Conservation (phyloP, 2,888 invertebrate genomes). For the Polia nebulosa region DNA sequence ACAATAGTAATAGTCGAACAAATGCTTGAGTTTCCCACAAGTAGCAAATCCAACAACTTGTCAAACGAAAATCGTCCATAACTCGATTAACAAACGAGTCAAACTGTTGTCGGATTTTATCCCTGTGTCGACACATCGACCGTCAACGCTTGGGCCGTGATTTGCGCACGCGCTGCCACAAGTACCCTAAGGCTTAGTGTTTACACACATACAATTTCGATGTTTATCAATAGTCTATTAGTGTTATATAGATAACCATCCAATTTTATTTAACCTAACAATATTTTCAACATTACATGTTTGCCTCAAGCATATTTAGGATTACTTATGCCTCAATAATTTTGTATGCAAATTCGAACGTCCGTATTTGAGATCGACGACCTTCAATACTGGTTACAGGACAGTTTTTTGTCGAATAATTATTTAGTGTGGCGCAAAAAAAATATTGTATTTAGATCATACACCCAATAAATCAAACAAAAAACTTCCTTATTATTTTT, state of each 20-base stretch:
- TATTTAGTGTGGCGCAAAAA: conserved; percentile 24
- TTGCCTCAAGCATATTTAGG: conserved; percentile 36
- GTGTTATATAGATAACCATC: conserved; percentile 41
- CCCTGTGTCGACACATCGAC: conserved; percentile 72
- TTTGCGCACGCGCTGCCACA: conserved; percentile 68
- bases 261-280: conserved; percentile 23
- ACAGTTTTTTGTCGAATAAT: conserved; percentile 42
- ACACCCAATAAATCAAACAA: conserved; percentile 12
- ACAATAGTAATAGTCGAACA: conserved; percentile 78
- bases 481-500: conserved; percentile 8
- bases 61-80: conserved; percentile 63
- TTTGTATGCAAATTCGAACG: conserved; percentile 42
- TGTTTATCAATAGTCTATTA: conserved; percentile 50
- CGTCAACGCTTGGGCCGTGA: conserved; percentile 69
- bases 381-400: conserved; percentile 36
- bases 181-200: conserved; percentile 60
- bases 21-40: conserved; percentile 80
- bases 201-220: conserved; percentile 40
- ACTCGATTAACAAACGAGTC: conserved; percentile 48
- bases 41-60: conserved; percentile 66
- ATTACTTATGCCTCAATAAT: conserved; percentile 22
- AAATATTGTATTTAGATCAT: conserved; percentile 23
- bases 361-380: conserved; percentile 35
- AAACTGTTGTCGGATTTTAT: conserved; percentile 24
- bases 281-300: conserved; percentile 13